Evolutionary conservation across 2,797 vertebrate species (phyloP), one percentile per base, ranked within the genome.

Genomic region (Hydrocynus forskahlii): DNA sequence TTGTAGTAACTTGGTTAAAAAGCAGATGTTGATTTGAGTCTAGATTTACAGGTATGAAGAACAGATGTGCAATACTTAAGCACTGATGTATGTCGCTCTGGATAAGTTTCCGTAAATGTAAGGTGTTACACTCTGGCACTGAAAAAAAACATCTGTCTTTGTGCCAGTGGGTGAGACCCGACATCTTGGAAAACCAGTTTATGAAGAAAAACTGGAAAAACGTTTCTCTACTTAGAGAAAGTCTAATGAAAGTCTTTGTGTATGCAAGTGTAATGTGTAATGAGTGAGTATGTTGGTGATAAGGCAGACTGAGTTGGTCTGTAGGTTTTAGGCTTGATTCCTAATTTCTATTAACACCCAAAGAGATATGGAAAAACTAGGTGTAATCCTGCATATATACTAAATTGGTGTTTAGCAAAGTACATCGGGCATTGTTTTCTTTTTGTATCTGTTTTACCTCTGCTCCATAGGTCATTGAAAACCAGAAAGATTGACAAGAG

Each of bases 161-260:
- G 40, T 13, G 62, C 50, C 4, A 71, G 67, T 66, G 23, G 16
- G 48, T 9, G 21, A 82, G 78, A 75, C 63, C 70, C 79, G 23
- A 76, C 57, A 91, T 83, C 85, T 91, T 83, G 92, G 88, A 82
- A 62, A 94, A 95, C 94, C 87, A 90, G 94, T 94, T 95, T 92
- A 92, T 86, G 92, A 84, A 80, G 94, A 92, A 86, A 81, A 94
- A 89, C 93, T 79, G 88, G 94, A 93, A 93, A 86, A 80, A 70
- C 66, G 48, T 78, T 79, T 50, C 79, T 64, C 81, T 62, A 76
- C 29, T 25, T n/a, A 57, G 55, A 23, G 40, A 43, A 43, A 43
- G 40, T 78, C 81, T 59, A 84, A 88, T 89, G 86, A 86, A 72
- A 62, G 29, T 72, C 38, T n/a, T 54, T 48, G 43, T 78, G 55